phyloP scores from a whole-genome alignment of 2,888 invertebrate species.

The Erpobdella octoculata region DNA sequence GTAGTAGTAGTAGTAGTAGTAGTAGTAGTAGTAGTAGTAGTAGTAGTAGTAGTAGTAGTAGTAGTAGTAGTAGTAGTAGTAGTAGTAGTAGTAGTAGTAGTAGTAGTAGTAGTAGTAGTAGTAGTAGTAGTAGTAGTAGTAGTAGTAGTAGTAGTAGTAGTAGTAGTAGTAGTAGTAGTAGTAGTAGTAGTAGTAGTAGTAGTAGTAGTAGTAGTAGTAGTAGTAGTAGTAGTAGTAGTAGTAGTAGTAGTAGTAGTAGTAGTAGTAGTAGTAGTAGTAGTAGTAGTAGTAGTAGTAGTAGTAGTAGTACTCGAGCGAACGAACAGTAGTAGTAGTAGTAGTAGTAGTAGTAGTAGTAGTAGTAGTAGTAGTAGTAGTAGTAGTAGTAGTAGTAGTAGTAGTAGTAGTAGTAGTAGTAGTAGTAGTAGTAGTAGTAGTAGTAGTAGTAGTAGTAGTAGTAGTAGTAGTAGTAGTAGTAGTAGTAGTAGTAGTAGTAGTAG shows the following conservation, averaged over 20 bases:
- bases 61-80: neutral
- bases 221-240: slow-evolving; percentile 1
- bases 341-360: slow-evolving; percentile 1
- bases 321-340: neutral
- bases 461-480: slow-evolving; percentile 1
- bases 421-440: slow-evolving; percentile 1
- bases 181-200: slow-evolving; percentile 1
- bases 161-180: slow-evolving; percentile 1
- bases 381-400: slow-evolving; percentile 1
- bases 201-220: slow-evolving; percentile 1
- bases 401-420: slow-evolving; percentile 1
- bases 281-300: slow-evolving; percentile 1
- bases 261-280: slow-evolving; percentile 1
- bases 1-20: too few species aligned
- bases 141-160: slow-evolving; percentile 1
- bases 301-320: too few species aligned
- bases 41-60: too few species aligned
- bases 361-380: slow-evolving; percentile 1
- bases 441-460: slow-evolving; percentile 1
- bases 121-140: slow-evolving; percentile 1
- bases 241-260: slow-evolving; percentile 1
- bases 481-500: slow-evolving; percentile 1
- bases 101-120: slow-evolving; percentile 1
- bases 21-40: too few species aligned
- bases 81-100: slow-evolving; percentile 1